Evolutionary conservation across 2,113 vertebrate species (phyloP).

Genomic region (Leuciscus idus): DNA sequence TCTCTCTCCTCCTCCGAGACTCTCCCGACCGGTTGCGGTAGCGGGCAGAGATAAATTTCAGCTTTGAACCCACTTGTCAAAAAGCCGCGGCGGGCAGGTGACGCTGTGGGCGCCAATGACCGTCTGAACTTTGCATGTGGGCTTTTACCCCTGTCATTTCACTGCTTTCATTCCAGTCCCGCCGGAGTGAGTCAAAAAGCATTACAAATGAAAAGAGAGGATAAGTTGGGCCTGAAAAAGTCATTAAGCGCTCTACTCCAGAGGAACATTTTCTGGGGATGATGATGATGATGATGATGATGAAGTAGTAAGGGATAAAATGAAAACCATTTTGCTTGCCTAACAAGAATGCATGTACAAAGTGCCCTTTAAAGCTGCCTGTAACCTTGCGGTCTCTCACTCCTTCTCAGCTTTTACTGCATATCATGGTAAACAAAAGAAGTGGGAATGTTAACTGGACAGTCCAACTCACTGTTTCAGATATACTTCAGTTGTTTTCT

Average conservation of each 20-base stretch:
- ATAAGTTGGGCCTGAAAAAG: not conserved
- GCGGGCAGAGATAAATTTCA: conserved; percentile 32
- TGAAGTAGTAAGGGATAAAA: not conserved
- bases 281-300: not conserved
- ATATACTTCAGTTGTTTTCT: not conserved
- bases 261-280: not conserved
- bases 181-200: not conserved
- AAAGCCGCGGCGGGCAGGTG: not conserved
- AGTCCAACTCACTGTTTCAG: not conserved
- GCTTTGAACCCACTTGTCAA: conserved; percentile 33
- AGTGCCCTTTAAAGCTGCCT: conserved; percentile 3
- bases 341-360: not conserved
- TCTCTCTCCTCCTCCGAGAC: not conserved
- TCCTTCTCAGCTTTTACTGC: not conserved
- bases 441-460: not conserved
- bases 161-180: conserved; percentile 3
- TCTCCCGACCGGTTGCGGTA: not conserved
- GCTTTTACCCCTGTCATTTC: conserved; percentile 18
- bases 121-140: not conserved
- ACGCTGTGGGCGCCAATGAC: not conserved
- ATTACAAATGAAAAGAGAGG: not conserved
- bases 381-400: not conserved
- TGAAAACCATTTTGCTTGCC: not conserved
- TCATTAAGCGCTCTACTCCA: not conserved
- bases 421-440: not conserved